Base-by-base conservation (phyloP, 2,797 vertebrate genomes). In the Choloepus didactylus region DNA sequence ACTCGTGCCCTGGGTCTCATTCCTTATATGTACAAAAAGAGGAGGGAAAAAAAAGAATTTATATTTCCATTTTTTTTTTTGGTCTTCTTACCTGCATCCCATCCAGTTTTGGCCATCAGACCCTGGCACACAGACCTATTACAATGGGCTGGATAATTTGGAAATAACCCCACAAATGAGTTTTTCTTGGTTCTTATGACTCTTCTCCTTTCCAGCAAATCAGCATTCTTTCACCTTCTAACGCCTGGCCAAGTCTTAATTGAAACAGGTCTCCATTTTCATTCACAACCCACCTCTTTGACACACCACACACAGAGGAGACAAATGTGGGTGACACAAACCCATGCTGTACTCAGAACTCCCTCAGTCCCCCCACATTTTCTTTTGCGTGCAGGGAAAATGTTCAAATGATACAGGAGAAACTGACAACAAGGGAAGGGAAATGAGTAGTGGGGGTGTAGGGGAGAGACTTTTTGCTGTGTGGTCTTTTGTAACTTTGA, bases 331-430 rank as follows among this genome's bases (percentile, higher is more conserved):
- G 46, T 49, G 46, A 49, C 46, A 49, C 46, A 49, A 49, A 49
- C 46, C 46, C 46, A 49, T 10, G 46, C 46, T 49, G 10, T 49
- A 49, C 10, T 49, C 10, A 49, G 46, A 49, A 49, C 46, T 49
- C 6, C 10, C 6, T 49, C 46, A 49, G 46, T 49, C 35, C 46
- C 46, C 46, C 46, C 46, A 49, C 46, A 49, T 10, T 49, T 88
- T 14, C 31, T 79, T 96, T 35, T 1, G 31, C 46, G 5, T 60
- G 5, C 23, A 64, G 82, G 64, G 60, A 60, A 90, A 85, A 91
- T 46, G 8, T 95, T 69, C 59, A 38, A 46, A 46, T 73, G 72
- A 91, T 59, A 56, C 46, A 87, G 12, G 87, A 67, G 77, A 89
- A 93, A n/a, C 23, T 70, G 80, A 29, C 62, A 88, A 66, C 76